phyloP scores from a whole-genome alignment of 1,140 invertebrate species.

The Spodoptera frugiperda region DNA sequence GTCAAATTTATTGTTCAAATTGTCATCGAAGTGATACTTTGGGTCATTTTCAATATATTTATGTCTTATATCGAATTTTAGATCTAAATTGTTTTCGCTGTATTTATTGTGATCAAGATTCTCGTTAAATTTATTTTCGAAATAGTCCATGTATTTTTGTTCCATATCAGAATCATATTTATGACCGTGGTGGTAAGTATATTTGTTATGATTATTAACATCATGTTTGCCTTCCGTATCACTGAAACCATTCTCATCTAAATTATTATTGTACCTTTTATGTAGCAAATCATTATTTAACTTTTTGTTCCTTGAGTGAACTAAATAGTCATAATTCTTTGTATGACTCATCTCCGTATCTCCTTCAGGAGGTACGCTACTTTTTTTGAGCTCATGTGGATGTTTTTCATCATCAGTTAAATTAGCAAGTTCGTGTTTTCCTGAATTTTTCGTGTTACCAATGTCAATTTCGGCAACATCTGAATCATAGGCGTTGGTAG shows the following conservation, averaged over 20 bases:
- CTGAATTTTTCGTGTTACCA: not conserved
- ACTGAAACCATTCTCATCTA: not conserved
- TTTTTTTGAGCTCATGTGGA: not conserved
- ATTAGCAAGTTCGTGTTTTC: not conserved
- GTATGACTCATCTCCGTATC: not conserved
- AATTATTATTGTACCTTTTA: conserved; percentile 10
- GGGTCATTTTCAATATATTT: not conserved
- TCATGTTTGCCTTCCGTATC: not conserved
- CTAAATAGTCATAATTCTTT: conserved; percentile 1
- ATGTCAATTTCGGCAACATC: conserved; percentile 5
- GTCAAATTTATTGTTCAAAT: not conserved
- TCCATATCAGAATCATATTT: not conserved
- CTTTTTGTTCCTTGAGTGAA: conserved; percentile 8
- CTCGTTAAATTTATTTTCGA: not conserved
- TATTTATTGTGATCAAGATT: not conserved
- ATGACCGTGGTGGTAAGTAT: not conserved
- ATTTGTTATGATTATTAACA: no score
- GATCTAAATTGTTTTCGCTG: conserved; percentile 4
- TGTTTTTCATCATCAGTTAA: not conserved
- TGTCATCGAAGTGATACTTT: not conserved
- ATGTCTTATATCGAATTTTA: not conserved
- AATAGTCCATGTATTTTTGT: not conserved
- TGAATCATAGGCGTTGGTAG: not conserved
- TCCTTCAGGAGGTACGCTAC: not conserved
- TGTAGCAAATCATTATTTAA: not conserved